These are phyloP conservation scores for Sarcophaga bullata DNA, from an alignment of 1,140 invertebrate genomes.

Conservation along the genomic window DNA sequence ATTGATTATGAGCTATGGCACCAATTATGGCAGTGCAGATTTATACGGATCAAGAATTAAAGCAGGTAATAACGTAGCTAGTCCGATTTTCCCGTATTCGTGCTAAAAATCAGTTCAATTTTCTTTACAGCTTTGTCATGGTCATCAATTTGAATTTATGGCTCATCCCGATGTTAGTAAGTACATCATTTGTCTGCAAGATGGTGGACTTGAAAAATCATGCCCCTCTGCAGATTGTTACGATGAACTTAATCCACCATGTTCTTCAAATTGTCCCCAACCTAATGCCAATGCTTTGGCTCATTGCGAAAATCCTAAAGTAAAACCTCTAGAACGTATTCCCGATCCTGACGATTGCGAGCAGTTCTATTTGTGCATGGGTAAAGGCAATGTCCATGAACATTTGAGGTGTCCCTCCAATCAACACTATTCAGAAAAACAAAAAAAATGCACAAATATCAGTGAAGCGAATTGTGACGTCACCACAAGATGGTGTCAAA, in stretches of 20 bases:
- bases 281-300: neutral
- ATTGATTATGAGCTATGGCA: too few species aligned
- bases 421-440: slow-evolving; percentile 18
- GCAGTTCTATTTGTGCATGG: slow-evolving; percentile 18
- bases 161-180: neutral
- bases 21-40: too few species aligned
- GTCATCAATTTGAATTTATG: neutral
- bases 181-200: neutral
- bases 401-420: neutral
- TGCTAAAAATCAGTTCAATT: neutral
- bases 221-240: neutral
- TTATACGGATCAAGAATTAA: neutral
- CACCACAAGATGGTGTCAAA: neutral
- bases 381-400: neutral
- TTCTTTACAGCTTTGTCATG: neutral
- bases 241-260: slow-evolving; percentile 8
- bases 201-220: neutral
- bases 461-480: slow-evolving; percentile 16
- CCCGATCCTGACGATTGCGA: neutral
- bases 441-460: neutral
- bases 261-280: neutral
- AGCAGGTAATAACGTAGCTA: neutral
- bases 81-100: neutral
- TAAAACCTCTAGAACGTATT: neutral
- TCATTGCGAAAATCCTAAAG: neutral